A percentile compares a stretch with the other conserved stretches of the same genome.
Evolutionary conservation across 2,797 vertebrate genomes (phyloP).

Genomic region (Aulostomus chinensis): DNA sequence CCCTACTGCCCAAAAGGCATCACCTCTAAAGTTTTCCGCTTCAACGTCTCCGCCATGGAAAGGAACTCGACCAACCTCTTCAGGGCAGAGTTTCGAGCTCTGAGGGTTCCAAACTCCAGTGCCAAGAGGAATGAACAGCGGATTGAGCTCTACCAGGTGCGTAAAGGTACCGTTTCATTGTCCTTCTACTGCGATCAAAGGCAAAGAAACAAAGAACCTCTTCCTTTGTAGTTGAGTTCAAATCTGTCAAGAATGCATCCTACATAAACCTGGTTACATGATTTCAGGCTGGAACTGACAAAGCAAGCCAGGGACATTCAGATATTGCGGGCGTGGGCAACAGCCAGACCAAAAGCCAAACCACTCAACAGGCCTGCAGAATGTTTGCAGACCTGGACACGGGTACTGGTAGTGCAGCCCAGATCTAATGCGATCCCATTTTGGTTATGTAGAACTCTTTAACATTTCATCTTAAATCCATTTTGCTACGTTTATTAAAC

Average conservation of each 20-base stretch:
- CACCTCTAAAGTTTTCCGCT: conserved; percentile 90
- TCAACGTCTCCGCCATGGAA: conserved; percentile 91
- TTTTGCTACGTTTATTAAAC: no score
- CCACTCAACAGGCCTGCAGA: conserved; percentile 30
- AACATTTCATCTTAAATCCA: not conserved
- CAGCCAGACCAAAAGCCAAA: conserved; percentile 34
- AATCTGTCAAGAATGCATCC: conserved; percentile 7
- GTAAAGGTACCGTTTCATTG: conserved; percentile 70
- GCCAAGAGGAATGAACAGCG: conserved; percentile 90
- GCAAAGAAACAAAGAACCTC: conserved; percentile 2
- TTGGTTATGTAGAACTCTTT: conserved; percentile 23
- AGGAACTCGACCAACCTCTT: conserved; percentile 92
- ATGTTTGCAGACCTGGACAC: conserved; percentile 36
- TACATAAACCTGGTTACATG: conserved; percentile 30
- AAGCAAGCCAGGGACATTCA: conserved; percentile 31
- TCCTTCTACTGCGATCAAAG: conserved; percentile 46
- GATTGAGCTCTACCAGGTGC: conserved; percentile 95
- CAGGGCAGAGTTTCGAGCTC: conserved; percentile 90
- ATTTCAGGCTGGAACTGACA: conserved; percentile 31
- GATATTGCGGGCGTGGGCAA: conserved; percentile 27
- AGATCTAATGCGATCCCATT: conserved; percentile 18
- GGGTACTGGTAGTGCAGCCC: conserved; percentile 4
- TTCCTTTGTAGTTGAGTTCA: no score
- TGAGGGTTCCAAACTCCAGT: conserved; percentile 86
- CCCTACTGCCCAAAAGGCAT: conserved; percentile 88